Evolutionary conservation across 1,140 invertebrate species (phyloP), one percentile per base, ranked within the genome.

Genomic region (Manduca sexta): DNA sequence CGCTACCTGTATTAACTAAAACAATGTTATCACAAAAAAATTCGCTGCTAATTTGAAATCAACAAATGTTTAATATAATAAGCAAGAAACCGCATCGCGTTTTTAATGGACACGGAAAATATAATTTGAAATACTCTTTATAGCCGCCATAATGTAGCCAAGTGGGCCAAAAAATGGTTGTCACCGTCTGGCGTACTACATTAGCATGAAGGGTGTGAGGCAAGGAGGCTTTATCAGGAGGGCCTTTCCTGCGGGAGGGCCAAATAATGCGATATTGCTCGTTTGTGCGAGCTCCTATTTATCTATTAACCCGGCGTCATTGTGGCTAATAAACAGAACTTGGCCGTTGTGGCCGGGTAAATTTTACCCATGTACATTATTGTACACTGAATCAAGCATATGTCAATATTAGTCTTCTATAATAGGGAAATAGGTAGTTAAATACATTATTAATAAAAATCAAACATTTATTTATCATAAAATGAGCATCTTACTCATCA

Each of bases 181-280:
- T 81, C 81, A 85, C 77, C 77, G 81, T 85, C 77, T 83, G 81
- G 74, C 71, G 69, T 48, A 76, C 71, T 85, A 78, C 76, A 85
- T 85, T 85, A 85, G 76, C 74, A 83, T 83, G 77, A 75, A 72
- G 79, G 72, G 81, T 82, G 76, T 78, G 81, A 79, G 79, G 74
- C 56, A 69, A 74, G 75, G 77, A 72, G 75, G 73, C 60, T 78
- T 84, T 82, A 84, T 84, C 81, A 83, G 68, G 69, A 84, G 75
- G 81, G 77, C 79, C 79, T 82, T 82, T 83, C 79, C 78, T 82
- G 77, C 75, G 81, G 79, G 81, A 75, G 79, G 73, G 60, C 77
- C 78, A 82, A 82, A 84, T 84, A 84, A 84, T 84, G 79, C 62
- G 77, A 83, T 84, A 84, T 83, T 84, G 79, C 81, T 83, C 79